Conservation (phyloP, 2,113 vertebrate genomes). For the Petrocephalus microphthalmus region DNA sequence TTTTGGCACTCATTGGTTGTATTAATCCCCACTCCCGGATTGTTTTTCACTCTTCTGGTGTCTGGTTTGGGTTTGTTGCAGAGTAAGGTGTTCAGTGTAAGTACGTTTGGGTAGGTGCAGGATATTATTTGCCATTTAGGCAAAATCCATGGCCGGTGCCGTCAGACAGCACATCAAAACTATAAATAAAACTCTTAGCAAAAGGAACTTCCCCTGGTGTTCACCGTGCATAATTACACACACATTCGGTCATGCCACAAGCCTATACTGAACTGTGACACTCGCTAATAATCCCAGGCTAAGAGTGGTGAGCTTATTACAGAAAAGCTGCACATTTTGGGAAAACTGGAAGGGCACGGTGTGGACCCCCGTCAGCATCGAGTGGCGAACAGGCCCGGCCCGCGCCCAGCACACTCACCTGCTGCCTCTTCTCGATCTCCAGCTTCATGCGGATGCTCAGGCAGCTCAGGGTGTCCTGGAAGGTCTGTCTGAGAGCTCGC, state of each 20-base stretch:
- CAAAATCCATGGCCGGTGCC: not conserved
- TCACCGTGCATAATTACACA: not conserved
- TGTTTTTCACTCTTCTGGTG: not conserved
- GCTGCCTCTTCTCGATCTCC: constrained; percentile 91
- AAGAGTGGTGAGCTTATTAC: not conserved
- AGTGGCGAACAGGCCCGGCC: not conserved
- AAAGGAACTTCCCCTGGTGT: not conserved
- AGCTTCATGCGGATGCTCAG: constrained; percentile 86
- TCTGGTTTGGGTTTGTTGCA: not conserved
- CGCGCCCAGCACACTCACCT: constrained; percentile 62
- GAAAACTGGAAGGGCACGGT: not conserved
- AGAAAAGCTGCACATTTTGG: not conserved
- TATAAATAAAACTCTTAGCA: not conserved
- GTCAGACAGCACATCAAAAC: not conserved
- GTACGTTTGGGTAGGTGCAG: not conserved
- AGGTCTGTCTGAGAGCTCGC: constrained; percentile 81
- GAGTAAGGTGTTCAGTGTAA: not conserved
- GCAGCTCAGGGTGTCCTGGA: constrained; percentile 80
- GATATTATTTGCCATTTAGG: not conserved
- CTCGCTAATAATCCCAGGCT: not conserved
- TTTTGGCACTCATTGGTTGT: not conserved
- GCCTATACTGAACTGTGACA: not conserved
- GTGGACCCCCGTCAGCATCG: not conserved
- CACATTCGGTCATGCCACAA: not conserved
- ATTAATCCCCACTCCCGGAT: not conserved